These are phyloP conservation scores for Phyllopteryx taeniolatus DNA, from an alignment of 2,113 vertebrate species.

Conservation along the genomic window DNA sequence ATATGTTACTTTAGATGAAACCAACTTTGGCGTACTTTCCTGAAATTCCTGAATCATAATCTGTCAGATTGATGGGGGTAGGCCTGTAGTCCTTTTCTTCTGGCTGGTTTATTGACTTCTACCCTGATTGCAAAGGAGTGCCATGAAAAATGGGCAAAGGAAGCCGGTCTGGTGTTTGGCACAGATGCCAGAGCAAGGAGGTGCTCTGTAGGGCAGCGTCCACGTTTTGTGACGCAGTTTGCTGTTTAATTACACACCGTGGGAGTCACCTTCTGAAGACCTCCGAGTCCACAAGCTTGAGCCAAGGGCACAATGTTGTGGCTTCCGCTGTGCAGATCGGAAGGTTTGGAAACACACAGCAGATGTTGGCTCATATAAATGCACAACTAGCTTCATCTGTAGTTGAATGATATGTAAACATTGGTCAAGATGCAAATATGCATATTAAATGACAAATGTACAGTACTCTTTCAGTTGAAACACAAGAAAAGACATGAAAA, in stretches of 20 bases:
- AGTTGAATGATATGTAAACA: background rate
- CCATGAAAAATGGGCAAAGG: constrained; percentile 44
- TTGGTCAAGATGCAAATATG: too few relatives aligned
- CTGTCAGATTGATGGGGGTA: constrained; percentile 10
- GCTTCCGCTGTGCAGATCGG: constrained; percentile 30
- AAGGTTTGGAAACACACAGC: constrained; percentile 31
- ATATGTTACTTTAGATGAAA: constrained; percentile 34
- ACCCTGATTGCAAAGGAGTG: constrained; percentile 26
- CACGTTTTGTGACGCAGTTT: constrained; percentile 74
- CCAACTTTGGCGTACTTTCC: constrained; percentile 26
- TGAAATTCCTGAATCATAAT: constrained; percentile 24
- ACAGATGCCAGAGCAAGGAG: constrained; percentile 59
- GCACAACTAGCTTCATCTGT: background rate
- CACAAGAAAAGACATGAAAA: background rate
- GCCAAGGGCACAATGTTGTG: constrained; percentile 50
- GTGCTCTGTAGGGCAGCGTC: constrained; percentile 56
- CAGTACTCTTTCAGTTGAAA: background rate
- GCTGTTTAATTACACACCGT: constrained; percentile 76
- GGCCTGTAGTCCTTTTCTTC: constrained; percentile 10
- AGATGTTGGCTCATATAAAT: constrained; percentile 4
- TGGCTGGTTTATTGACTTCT: constrained; percentile 26
- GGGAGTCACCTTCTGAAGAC: constrained; percentile 74
- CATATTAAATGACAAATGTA: background rate
- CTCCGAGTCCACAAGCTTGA: constrained; percentile 41
- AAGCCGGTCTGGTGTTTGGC: constrained; percentile 33